Conservation (phyloP, 1,140 invertebrate genomes). For the Aphelinus certus region DNA sequence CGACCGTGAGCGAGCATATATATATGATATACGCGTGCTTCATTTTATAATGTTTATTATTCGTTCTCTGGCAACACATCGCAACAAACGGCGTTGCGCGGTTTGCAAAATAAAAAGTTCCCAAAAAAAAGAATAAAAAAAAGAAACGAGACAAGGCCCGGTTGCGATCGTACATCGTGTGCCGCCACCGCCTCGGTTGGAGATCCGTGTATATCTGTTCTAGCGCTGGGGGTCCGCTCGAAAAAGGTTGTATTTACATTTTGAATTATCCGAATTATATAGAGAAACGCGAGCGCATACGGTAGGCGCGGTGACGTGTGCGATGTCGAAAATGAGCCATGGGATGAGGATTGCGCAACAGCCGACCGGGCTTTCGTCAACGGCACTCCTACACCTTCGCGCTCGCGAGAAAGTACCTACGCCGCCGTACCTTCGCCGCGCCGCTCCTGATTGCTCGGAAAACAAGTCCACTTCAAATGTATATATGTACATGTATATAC, state of each 20-base stretch:
- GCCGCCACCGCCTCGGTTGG: slow-evolving; percentile 29
- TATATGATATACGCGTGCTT: too few relatives aligned
- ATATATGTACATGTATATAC: neutral
- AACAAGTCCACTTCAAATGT: slow-evolving; percentile 13
- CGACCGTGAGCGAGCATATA: too few relatives aligned
- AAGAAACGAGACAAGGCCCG: too few relatives aligned
- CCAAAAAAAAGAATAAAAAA: too few relatives aligned
- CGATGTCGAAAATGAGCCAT: slow-evolving; percentile 15
- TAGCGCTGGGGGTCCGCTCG: neutral
- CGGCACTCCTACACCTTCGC: slow-evolving; percentile 35
- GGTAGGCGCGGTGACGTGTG: too few relatives aligned
- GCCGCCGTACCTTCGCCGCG: slow-evolving; percentile 15
- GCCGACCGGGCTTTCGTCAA: slow-evolving; percentile 32
- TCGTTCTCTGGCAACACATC: too few relatives aligned
- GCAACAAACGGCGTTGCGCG: too few relatives aligned
- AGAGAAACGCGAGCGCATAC: neutral
- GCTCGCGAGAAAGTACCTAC: slow-evolving; percentile 29
- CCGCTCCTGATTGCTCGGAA: slow-evolving; percentile 25
- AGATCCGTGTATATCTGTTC: neutral
- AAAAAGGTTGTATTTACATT: slow-evolving; percentile 23
- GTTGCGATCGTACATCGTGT: neutral
- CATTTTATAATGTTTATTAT: too few relatives aligned
- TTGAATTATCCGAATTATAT: neutral
- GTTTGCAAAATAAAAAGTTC: too few relatives aligned
- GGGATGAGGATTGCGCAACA: slow-evolving; percentile 27